Evolutionary conservation across 2,888 invertebrate genomes (phyloP).

Genomic region (Plebejus melissa): DNA sequence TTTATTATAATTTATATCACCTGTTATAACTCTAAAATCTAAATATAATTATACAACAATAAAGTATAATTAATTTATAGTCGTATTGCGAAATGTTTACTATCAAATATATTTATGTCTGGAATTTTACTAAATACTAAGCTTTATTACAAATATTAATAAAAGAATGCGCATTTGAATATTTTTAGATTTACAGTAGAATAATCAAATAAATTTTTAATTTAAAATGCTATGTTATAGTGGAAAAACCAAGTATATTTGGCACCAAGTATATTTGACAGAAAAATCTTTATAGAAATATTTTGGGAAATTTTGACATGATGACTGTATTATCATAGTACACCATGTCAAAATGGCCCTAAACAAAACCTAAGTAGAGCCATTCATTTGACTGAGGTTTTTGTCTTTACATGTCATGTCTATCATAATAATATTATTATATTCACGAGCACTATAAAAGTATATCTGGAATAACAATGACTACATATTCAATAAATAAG

Average conservation of each 20-base stretch:
- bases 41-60: constrained; percentile 5
- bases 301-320: no score
- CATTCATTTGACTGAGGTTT: no score
- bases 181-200: neutral
- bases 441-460: no score
- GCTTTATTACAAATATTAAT: neutral
- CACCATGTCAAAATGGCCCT: no score
- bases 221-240: no score
- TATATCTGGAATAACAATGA: neutral
- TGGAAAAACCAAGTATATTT: no score
- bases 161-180: neutral
- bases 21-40: neutral
- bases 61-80: neutral
- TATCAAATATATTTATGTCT: neutral
- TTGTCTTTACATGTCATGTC: no score
- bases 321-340: no score
- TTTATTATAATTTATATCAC: constrained; percentile 9
- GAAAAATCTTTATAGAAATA: no score
- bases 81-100: neutral
- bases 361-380: no score
- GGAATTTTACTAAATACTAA: neutral
- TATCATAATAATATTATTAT: no score
- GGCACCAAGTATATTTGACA: no score
- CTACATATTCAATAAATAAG: neutral
- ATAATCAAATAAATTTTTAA: neutral